Evolutionary conservation across 2,797 vertebrate species (phyloP).

Genomic region (Denticeps clupeoides): DNA sequence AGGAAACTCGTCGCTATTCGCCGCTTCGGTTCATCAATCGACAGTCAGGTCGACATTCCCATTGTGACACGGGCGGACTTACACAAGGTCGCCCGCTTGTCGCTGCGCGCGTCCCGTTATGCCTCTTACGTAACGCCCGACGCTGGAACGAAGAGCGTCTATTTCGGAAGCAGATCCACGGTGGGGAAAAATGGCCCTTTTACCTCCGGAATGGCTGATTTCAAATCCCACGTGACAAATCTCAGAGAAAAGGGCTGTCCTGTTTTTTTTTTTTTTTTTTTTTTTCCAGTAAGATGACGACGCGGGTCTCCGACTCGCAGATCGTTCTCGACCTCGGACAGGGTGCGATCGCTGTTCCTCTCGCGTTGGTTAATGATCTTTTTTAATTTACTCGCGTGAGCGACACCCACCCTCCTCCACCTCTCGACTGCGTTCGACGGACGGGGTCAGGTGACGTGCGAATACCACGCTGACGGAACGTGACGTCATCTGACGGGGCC

Average conservation of each 20-base stretch:
- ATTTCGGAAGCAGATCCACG: too few relatives aligned
- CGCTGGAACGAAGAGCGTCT: background rate
- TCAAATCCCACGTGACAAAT: too few relatives aligned
- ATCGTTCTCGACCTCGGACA: background rate
- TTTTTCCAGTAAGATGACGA: background rate
- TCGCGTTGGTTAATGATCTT: background rate
- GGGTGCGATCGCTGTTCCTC: background rate
- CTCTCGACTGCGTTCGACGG: conserved; percentile 23
- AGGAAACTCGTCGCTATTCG: background rate
- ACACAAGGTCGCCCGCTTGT: conserved; percentile 46
- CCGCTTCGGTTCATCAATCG: conserved; percentile 5
- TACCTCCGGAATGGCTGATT: too few relatives aligned
- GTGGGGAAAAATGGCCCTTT: too few relatives aligned
- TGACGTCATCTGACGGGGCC: conserved; percentile 16
- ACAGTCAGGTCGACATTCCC: conserved; percentile 22
- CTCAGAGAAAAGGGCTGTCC: background rate
- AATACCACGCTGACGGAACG: conserved; percentile 32
- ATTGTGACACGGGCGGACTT: conserved; percentile 40
- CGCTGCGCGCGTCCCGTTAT: conserved; percentile 34
- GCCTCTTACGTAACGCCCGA: conserved; percentile 53
- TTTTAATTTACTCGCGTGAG: conserved; percentile 8
- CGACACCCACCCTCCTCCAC: conserved; percentile 10
- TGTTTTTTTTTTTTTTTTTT: background rate
- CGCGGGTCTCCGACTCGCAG: too few relatives aligned
- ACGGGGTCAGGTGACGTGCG: conserved; percentile 54